Percentiles rank a stretch among this genome's conserved stretches.
phyloP scores from a whole-genome alignment of 2,888 invertebrate genomes.

The Lacanobia wlatinum region DNA sequence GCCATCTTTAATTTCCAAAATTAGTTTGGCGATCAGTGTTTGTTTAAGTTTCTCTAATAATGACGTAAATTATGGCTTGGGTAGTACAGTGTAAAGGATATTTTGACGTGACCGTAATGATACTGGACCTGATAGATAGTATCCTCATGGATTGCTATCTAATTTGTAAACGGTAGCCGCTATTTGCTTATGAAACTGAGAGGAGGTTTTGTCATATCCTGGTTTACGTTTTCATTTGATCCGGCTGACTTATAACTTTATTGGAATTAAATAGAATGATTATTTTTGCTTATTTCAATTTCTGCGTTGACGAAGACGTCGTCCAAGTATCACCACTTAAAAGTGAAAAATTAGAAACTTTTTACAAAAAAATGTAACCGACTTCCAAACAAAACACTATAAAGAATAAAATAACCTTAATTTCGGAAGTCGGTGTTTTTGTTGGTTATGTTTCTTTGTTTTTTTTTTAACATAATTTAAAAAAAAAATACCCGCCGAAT shows the following conservation, averaged over 20 bases:
- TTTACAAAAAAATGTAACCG: no score
- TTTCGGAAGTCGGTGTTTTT: no score
- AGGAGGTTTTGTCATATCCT: slow-evolving; percentile 49
- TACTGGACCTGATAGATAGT: slow-evolving; percentile 18
- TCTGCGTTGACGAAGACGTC: no score
- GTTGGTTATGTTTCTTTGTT: no score
- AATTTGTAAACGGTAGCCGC: slow-evolving; percentile 8
- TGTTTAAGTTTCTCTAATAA: slow-evolving; percentile 17
- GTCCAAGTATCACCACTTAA: no score
- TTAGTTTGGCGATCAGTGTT: slow-evolving; percentile 3
- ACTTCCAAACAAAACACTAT: no score
- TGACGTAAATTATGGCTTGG: slow-evolving; percentile 19
- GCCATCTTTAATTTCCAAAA: not conserved
- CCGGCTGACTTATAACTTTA: not conserved
- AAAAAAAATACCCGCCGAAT: no score
- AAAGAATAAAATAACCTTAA: no score
- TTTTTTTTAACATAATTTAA: no score
- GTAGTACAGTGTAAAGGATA: slow-evolving; percentile 34
- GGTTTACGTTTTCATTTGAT: slow-evolving; percentile 1
- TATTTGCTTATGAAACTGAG: slow-evolving; percentile 23
- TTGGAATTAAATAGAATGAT: no score
- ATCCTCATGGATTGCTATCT: slow-evolving; percentile 28
- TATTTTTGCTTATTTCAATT: no score
- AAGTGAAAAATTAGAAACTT: no score
- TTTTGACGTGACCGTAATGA: slow-evolving; percentile 35